Percentiles rank a stretch among this genome's conserved stretches.
Evolutionary conservation across 2,113 vertebrate genomes (phyloP).

Genomic region (Callochromis pleurospilus): DNA sequence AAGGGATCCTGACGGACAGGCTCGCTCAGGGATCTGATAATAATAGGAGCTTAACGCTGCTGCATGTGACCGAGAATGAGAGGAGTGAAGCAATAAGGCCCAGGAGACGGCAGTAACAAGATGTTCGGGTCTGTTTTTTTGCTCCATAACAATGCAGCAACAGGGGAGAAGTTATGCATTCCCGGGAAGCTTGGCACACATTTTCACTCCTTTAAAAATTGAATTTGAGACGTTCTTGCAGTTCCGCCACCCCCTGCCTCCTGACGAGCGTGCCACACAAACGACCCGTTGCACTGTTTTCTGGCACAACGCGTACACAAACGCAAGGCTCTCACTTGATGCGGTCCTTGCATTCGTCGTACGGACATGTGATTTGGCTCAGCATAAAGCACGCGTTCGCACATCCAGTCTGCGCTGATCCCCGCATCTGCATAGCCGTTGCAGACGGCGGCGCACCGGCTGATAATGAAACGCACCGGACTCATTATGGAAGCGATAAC

Average conservation of each 20-base stretch:
- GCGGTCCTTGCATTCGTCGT: not conserved
- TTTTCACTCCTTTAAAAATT: not conserved
- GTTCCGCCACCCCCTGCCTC: not conserved
- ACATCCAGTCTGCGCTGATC: not conserved
- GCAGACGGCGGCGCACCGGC: not conserved
- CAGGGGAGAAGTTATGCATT: conserved; percentile 26
- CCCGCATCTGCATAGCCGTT: conserved; percentile 21
- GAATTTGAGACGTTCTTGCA: not conserved
- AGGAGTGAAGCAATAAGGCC: not conserved
- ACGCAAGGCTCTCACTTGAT: not conserved
- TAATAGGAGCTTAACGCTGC: conserved; percentile 29
- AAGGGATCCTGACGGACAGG: conserved; percentile 15
- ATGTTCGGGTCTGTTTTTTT: not conserved
- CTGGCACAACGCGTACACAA: not conserved
- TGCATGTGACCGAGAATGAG: conserved; percentile 19
- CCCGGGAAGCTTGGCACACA: conserved; percentile 14
- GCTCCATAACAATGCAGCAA: conserved; percentile 37
- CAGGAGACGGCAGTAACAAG: not conserved
- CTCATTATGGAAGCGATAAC: not conserved
- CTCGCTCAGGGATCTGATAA: conserved; percentile 55
- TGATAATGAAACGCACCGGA: not conserved
- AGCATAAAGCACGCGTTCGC: not conserved
- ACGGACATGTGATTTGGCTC: not conserved
- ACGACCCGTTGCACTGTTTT: not conserved
- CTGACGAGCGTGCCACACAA: not conserved